Evolutionary conservation across 1,140 invertebrate genomes (phyloP).

Genomic region (Paramacrobiotus metropolitanus): DNA sequence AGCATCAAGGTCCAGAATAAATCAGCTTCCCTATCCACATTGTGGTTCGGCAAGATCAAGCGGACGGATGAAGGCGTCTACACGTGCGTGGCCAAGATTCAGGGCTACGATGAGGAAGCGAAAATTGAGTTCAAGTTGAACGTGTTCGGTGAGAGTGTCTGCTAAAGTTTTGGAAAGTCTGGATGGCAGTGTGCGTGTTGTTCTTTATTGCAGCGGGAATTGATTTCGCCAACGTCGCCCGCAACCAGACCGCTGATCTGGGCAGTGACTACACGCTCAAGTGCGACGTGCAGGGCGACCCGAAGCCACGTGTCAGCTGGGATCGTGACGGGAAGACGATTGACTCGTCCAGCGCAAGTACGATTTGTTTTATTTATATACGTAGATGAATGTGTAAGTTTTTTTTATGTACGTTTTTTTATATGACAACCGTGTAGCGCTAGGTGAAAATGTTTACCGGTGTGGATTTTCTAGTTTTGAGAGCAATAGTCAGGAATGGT

Average conservation of each 20-base stretch:
- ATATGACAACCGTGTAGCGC: too few species aligned
- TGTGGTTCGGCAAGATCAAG: constrained; percentile 18
- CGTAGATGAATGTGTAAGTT: too few species aligned
- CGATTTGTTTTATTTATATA: too few species aligned
- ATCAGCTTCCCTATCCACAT: constrained; percentile 15
- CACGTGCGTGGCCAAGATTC: constrained; percentile 17
- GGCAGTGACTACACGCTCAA: constrained; percentile 22
- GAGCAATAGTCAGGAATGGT: too few species aligned
- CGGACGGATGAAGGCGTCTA: constrained; percentile 17
- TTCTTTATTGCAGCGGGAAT: constrained; percentile 14
- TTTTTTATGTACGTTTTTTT: too few species aligned
- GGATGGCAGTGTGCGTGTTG: neutral
- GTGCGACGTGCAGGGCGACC: constrained; percentile 28
- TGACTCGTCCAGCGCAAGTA: too few species aligned
- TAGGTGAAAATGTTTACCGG: too few species aligned
- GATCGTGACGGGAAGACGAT: constrained; percentile 12
- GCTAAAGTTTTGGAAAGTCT: neutral
- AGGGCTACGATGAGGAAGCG: constrained; percentile 14
- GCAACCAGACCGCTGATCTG: constrained; percentile 25
- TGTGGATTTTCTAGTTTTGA: too few species aligned
- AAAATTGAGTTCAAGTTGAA: constrained; percentile 15
- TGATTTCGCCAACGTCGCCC: constrained; percentile 24
- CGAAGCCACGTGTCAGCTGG: constrained; percentile 26
- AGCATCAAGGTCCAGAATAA: constrained; percentile 6
- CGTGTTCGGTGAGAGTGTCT: constrained; percentile 18